Base-by-base conservation (phyloP, 92 coral and sea anemone genomes). In the Micromussa lordhowensis region DNA sequence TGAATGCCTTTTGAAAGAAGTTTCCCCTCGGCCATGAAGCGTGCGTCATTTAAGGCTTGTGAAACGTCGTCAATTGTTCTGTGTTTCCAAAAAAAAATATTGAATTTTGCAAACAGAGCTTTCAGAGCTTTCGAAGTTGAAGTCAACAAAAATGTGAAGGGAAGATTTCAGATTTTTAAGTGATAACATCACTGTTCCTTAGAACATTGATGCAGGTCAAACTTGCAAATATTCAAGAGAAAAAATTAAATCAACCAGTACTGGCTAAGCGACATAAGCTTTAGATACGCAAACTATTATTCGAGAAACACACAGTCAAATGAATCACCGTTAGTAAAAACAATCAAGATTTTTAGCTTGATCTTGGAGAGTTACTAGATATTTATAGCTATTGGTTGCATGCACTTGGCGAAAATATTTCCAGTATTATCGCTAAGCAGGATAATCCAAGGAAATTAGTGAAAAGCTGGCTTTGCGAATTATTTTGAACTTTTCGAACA, bases 331-430 rank as follows among this genome's bases (percentile, higher is more conserved):
- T 0, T n/a, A 68, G 18, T 73, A 32, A 35, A 35, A 26, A 19
- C 13, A 73, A 73, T 35, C 21, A 73, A 21, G 18, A 35, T 73
- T 16, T 36, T 19, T 26, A 32, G 78, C 49, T 73, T n/a, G 38
- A 5, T 30, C 2, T 24, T 57, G 2, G 38, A 22, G 55, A 24
- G 44, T 30, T 59, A 13, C 22, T 19, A 59, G 86, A 44, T 82
- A 68, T 68, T 68, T 82, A 80, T 31, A 82, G 64, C 49, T 48
- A 68, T 73, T 21, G 77, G 58, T 83, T 83, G 86, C 86, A 83
- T 83, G 86, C 58, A 18, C 78, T 70, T 32, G 4, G 32, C 68
- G 68, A 54, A 83, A 83, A 70, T 71, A 83, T 69, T 83, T 49
- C 31, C 40, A 31, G 59, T 18, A 24, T 70, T 53, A 83, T 70